A percentile compares a stretch with the other conserved stretches of the same genome.
These are phyloP conservation scores for Leiothrix lutea DNA, from an alignment of 2,113 vertebrate genomes.

Conservation along the genomic window DNA sequence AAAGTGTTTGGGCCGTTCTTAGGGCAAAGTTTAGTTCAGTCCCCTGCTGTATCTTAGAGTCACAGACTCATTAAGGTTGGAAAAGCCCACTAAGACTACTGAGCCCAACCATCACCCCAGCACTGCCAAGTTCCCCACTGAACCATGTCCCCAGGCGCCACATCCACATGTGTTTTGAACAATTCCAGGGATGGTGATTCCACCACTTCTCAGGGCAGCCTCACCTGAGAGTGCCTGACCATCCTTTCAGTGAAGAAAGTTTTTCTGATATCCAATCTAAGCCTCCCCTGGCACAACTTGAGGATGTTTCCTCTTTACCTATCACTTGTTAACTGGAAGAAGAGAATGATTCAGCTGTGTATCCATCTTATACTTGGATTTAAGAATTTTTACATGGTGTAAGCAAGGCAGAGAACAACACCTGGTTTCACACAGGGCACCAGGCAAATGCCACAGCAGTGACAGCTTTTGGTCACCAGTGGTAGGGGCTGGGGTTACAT, in stretches of 20 bases:
- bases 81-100: rapidly evolving
- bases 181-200: not conserved
- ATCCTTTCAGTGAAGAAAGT: not conserved
- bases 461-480: not conserved
- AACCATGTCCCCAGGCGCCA: not conserved
- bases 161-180: not conserved
- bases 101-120: not conserved
- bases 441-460: not conserved
- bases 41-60: not conserved
- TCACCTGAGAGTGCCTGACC: not conserved
- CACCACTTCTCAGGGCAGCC: not conserved
- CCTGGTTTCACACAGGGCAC: not conserved
- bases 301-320: not conserved
- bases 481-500: not conserved
- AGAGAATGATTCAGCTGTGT: not conserved
- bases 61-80: not conserved
- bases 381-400: not conserved
- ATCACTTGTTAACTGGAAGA: not conserved
- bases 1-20: not conserved
- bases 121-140: not conserved
- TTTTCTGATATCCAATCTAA: not conserved
- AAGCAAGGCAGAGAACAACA: not conserved
- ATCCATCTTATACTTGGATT: not conserved
- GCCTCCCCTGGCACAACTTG: not conserved
- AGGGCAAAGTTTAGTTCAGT: not conserved